These are phyloP conservation scores for Entomobrya multifasciata DNA, from an alignment of 2,888 invertebrate genomes.

Conservation along the genomic window DNA sequence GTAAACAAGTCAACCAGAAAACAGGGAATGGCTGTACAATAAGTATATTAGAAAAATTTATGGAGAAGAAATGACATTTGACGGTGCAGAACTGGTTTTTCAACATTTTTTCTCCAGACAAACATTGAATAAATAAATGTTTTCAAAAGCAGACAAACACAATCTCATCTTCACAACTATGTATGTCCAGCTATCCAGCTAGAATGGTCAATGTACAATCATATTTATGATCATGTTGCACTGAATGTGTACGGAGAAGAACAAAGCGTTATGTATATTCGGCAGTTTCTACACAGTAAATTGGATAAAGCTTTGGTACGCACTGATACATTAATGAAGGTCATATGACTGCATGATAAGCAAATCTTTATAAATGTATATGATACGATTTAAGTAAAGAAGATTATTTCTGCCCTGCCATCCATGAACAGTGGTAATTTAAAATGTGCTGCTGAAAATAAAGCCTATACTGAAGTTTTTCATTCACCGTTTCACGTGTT, in stretches of 20 bases:
- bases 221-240: background rate
- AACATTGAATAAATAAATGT: background rate
- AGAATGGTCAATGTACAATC: too few relatives aligned
- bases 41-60: too few relatives aligned
- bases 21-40: background rate
- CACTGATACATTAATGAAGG: background rate
- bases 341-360: conserved; percentile 24
- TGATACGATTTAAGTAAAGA: conserved; percentile 15
- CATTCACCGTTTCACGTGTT: too few relatives aligned
- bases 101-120: conserved; percentile 48
- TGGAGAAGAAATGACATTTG: too few relatives aligned
- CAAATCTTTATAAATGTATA: background rate
- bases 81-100: conserved; percentile 38
- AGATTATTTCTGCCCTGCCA: background rate
- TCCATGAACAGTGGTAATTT: background rate
- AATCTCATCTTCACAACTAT: background rate
- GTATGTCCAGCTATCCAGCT: too few relatives aligned
- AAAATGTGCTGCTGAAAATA: background rate
- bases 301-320: too few relatives aligned
- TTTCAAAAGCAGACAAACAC: background rate
- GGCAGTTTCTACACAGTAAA: too few relatives aligned
- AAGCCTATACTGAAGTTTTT: background rate
- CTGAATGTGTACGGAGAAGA: too few relatives aligned
- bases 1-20: background rate
- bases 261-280: too few relatives aligned